A percentile compares a stretch with the other conserved stretches of the same genome.
Evolutionary conservation across 2,888 invertebrate species (phyloP).

Genomic region (Amphimallon solstitiale): DNA sequence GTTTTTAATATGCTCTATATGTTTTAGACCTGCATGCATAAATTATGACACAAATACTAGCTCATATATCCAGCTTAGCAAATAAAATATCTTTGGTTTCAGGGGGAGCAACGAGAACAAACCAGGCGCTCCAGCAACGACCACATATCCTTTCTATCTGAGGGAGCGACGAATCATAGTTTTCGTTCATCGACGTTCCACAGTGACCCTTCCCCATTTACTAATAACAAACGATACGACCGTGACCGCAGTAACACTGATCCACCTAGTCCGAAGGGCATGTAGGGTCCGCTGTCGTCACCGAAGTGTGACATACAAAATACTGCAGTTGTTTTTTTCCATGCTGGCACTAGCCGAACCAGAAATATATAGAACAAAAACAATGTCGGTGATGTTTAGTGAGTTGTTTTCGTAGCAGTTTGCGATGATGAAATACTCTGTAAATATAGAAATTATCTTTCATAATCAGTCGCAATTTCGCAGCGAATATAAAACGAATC

Average conservation of each 20-base stretch:
- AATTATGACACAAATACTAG: background rate
- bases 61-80: background rate
- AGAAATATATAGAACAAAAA: conserved; percentile 46
- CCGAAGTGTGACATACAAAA: conserved; percentile 48
- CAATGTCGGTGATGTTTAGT: background rate
- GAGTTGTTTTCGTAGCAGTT: background rate
- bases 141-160: conserved; percentile 50
- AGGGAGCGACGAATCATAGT: conserved; percentile 44
- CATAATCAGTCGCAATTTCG: too few species aligned
- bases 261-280: conserved; percentile 33
- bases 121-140: conserved; percentile 48
- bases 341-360: conserved; percentile 41
- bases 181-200: conserved; percentile 51
- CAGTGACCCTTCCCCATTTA: conserved; percentile 53
- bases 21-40: too few species aligned
- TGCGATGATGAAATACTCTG: background rate
- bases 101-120: background rate
- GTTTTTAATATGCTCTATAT: background rate
- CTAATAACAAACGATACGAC: conserved; percentile 41
- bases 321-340: conserved; percentile 46
- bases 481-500: too few species aligned
- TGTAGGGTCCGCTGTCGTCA: conserved; percentile 48
- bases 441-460: too few species aligned
- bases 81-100: background rate
- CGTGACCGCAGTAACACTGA: conserved; percentile 1